Conservation (phyloP, 1,140 invertebrate genomes). For the Drosophila subpulchrella region DNA sequence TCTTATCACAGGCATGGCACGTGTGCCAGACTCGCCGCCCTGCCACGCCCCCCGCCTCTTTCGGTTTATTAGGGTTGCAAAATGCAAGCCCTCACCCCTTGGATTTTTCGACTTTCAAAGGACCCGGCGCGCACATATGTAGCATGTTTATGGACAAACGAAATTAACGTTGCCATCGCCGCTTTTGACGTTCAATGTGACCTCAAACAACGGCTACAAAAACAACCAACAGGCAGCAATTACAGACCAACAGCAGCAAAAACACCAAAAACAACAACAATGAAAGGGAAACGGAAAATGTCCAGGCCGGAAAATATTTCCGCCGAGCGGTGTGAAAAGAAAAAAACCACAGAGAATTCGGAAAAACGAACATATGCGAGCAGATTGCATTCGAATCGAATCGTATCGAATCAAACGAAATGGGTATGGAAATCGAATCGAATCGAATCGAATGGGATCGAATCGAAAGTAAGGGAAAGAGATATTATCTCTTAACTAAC, state of each 20-base stretch:
- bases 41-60: conserved; percentile 1
- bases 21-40: conserved; percentile 50
- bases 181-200: conserved; percentile 76
- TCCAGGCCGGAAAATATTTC: conserved; percentile 35
- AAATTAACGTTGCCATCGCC: conserved; percentile 72
- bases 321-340: conserved; percentile 20
- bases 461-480: not conserved
- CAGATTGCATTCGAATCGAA: conserved; percentile 28
- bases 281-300: conserved; percentile 40
- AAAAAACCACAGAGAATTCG: conserved; percentile 29
- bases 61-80: conserved; percentile 78
- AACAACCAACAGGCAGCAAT: conserved; percentile 34
- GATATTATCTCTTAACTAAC: conserved; percentile 19
- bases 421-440: not conserved
- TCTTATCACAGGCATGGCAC: conserved; percentile 67
- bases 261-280: conserved; percentile 34
- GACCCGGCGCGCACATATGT: conserved; percentile 56
- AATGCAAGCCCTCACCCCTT: conserved; percentile 36
- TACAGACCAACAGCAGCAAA: conserved; percentile 31
- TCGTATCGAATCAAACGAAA: conserved; percentile 14
- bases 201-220: conserved; percentile 62
- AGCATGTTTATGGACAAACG: conserved; percentile 79
- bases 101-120: not conserved
- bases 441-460: conserved; percentile 7
- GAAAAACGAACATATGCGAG: conserved; percentile 32